Evolutionary conservation across 2,797 vertebrate species (phyloP).

Genomic region (Sebastes matsubarae): DNA sequence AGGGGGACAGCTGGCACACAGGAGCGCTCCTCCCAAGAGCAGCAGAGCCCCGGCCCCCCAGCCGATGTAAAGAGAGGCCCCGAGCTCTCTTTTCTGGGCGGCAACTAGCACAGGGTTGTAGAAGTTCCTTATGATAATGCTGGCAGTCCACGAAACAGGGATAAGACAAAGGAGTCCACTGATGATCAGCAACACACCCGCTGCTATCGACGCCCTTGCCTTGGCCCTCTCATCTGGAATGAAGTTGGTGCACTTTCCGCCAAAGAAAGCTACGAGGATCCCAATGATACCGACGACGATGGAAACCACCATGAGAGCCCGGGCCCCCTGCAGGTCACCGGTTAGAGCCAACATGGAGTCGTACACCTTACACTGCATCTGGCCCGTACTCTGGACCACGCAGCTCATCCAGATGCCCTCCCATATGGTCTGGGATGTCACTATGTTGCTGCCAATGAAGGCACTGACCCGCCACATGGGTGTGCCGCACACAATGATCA

Average conservation of each 20-base stretch:
- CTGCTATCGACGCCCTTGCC: slow-evolving; percentile 63
- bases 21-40: slow-evolving; percentile 84
- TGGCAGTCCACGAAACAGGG: slow-evolving; percentile 82
- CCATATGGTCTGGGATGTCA: slow-evolving; percentile 80
- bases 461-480: slow-evolving; percentile 81
- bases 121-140: slow-evolving; percentile 79
- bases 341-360: slow-evolving; percentile 79
- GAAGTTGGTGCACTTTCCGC: slow-evolving; percentile 86
- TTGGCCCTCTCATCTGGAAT: slow-evolving; percentile 75
- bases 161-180: slow-evolving; percentile 79
- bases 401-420: slow-evolving; percentile 86
- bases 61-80: slow-evolving; percentile 89
- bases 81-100: slow-evolving; percentile 87
- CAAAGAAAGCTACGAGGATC: slow-evolving; percentile 72
- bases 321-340: slow-evolving; percentile 75
- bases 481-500: slow-evolving; percentile 62
- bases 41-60: slow-evolving; percentile 87
- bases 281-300: slow-evolving; percentile 74
- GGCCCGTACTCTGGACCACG: slow-evolving; percentile 81
- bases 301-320: slow-evolving; percentile 75
- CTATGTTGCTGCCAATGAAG: slow-evolving; percentile 79
- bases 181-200: slow-evolving; percentile 78
- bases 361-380: slow-evolving; percentile 83
- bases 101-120: slow-evolving; percentile 78
- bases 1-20: slow-evolving; percentile 70